These are phyloP conservation scores for Garrulus glandarius DNA, from an alignment of 2,797 vertebrate species.

Conservation along the genomic window DNA sequence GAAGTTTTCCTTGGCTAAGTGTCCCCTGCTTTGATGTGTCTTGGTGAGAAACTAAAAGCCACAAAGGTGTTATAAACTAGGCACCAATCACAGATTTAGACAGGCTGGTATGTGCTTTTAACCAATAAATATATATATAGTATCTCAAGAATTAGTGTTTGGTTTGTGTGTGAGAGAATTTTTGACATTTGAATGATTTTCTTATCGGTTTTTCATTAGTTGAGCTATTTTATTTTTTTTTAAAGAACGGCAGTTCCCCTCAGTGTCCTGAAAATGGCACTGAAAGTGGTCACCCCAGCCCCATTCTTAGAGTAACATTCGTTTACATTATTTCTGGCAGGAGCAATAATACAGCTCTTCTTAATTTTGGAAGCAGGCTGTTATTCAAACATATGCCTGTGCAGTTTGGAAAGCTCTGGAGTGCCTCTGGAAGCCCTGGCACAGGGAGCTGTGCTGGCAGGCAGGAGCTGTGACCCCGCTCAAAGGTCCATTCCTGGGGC, in stretches of 20 bases:
- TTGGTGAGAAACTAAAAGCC: constrained; percentile 66
- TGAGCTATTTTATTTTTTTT: not conserved
- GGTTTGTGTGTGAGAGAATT: not conserved
- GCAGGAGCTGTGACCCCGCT: not conserved
- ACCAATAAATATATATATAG: constrained; percentile 23
- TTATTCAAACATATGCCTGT: not conserved
- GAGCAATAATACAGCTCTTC: not conserved
- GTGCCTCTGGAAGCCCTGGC: constrained; percentile 9
- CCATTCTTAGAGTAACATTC: not conserved
- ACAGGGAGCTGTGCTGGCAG: not conserved
- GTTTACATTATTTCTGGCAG: constrained; percentile 46
- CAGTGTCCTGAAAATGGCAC: constrained; percentile 5
- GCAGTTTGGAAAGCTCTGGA: not conserved
- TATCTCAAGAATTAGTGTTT: not conserved
- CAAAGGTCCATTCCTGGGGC: not conserved
- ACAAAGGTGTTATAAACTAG: constrained; percentile 29
- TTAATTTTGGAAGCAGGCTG: constrained; percentile 16
- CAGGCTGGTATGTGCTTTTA: constrained; percentile 60
- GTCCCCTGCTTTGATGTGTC: constrained; percentile 58
- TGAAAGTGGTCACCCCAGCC: not conserved
- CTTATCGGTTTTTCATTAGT: constrained; percentile 51
- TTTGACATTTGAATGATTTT: constrained; percentile 33
- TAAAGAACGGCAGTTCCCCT: not conserved
- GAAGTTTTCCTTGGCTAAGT: constrained; percentile 64
- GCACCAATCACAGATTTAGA: constrained; percentile 22